Base-by-base conservation (phyloP, 2,888 invertebrate species). In the Anthophora plumipes region DNA sequence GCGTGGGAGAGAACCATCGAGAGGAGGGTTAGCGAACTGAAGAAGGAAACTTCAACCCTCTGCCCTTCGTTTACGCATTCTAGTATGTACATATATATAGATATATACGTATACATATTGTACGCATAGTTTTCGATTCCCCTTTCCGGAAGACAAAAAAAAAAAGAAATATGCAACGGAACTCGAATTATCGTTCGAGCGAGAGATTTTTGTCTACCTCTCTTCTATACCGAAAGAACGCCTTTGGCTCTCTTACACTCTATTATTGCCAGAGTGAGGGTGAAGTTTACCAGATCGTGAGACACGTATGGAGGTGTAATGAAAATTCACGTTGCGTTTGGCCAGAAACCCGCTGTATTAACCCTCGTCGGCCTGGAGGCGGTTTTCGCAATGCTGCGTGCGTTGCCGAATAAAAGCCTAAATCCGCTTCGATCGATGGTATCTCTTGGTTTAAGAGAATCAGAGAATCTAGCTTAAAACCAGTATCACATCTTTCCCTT, bases 111-210 rank as follows among this genome's bases (percentile, higher is more conserved):
- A 11, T 64, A 50, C n/a, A 64, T 11, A 50, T 14, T 8, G 22
- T n/a, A 22, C 39, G 22, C 61, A 17, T 64, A 60, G 50, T 43
- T 60, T 48, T 41, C 70, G 72, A 82, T 82, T 60, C 72, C 52
- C 20, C 48, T 22, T n/a, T n/a, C n/a, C n/a, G n/a, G n/a, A n/a
- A n/a, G n/a, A 39, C 31, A 1, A 4, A 31, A 31, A 1, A 31
- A 31, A 31, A 64, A 66, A 72, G 57, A n/a, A n/a, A n/a, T 68
- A 80, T 71, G 67, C 73, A 59, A 64, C 75, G 70, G 69, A 61
- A 77, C 79, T 82, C 85, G 78, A 85, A 85, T 85, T 78, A 83
- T 83, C 83, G 75, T 71, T 74, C 72, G 61, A 74, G 81, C 85
- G 85, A 81, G 55, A 85, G 78, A 85, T 85, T 85, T 74, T 82